Evolutionary conservation across 2,888 invertebrate species (phyloP).

Genomic region (Cordilura impudica): DNA sequence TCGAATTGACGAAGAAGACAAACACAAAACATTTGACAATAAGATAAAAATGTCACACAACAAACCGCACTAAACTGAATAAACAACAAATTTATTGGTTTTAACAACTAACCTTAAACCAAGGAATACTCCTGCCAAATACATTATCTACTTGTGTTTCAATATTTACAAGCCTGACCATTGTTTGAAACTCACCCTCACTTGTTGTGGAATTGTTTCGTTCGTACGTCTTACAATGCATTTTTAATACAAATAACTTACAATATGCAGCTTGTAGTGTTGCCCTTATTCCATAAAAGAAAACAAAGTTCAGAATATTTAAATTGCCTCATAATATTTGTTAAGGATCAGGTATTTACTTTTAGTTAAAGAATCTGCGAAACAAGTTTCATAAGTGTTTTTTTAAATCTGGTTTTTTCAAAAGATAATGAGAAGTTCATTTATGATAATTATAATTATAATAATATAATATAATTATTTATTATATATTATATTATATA

Average conservation of each 20-base stretch:
- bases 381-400: too few relatives aligned
- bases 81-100: constrained; percentile 70
- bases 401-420: too few relatives aligned
- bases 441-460: too few relatives aligned
- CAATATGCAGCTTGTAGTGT: neutral
- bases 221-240: constrained; percentile 9
- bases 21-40: constrained; percentile 68
- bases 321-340: too few relatives aligned
- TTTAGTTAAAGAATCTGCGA: too few relatives aligned
- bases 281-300: too few relatives aligned
- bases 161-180: neutral
- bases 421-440: too few relatives aligned
- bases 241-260: constrained; percentile 39
- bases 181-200: constrained; percentile 34
- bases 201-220: neutral
- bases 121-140: neutral
- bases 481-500: too few relatives aligned
- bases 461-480: too few relatives aligned
- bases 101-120: neutral
- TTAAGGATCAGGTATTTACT: too few relatives aligned
- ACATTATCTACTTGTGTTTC: neutral
- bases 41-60: constrained; percentile 77
- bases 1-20: neutral
- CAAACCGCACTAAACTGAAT: constrained; percentile 68
- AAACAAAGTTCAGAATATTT: too few relatives aligned